A percentile compares a stretch with the other conserved stretches of the same genome.
Evolutionary conservation across 2,113 vertebrate species (phyloP).

Genomic region (Xyliphius kryptos): DNA sequence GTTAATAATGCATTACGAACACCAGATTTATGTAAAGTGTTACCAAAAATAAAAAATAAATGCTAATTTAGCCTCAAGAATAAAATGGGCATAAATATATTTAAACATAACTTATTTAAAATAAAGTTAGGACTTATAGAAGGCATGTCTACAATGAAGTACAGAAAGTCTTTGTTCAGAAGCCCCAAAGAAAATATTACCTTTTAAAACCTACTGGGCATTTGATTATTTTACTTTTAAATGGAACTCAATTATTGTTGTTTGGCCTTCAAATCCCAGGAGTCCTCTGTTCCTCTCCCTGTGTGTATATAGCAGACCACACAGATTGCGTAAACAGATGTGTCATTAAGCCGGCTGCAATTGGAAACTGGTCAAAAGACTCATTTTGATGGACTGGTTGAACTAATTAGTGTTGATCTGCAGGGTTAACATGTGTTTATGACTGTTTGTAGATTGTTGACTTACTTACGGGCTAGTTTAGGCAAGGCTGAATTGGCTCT

Average conservation of each 20-base stretch:
- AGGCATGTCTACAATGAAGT: background rate
- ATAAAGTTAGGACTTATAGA: too few species aligned
- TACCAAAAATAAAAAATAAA: too few species aligned
- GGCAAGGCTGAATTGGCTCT: slow-evolving; percentile 2
- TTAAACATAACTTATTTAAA: too few species aligned
- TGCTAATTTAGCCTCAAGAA: too few species aligned
- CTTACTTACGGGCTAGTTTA: background rate
- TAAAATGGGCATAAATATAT: too few species aligned
- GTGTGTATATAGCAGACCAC: slow-evolving; percentile 39
- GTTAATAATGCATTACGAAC: too few species aligned
- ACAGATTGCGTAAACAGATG: slow-evolving; percentile 36
- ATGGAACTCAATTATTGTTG: slow-evolving; percentile 48
- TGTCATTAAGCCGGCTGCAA: slow-evolving; percentile 23
- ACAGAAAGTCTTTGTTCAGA: slow-evolving; percentile 24
- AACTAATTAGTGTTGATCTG: slow-evolving; percentile 35
- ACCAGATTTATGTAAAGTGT: too few species aligned
- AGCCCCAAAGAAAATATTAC: slow-evolving; percentile 56
- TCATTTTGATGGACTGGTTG: slow-evolving; percentile 34
- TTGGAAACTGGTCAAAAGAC: slow-evolving; percentile 31
- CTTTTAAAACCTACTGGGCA: slow-evolving; percentile 45
- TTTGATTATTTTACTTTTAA: slow-evolving; percentile 60
- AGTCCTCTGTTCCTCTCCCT: slow-evolving; percentile 5
- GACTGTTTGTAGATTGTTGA: slow-evolving; percentile 10
- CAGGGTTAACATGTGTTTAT: slow-evolving; percentile 1
- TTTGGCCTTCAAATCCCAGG: slow-evolving; percentile 28